These are phyloP conservation scores for Xestoiulus laeticollis DNA, from an alignment of 2,888 invertebrate species.

Conservation along the genomic window DNA sequence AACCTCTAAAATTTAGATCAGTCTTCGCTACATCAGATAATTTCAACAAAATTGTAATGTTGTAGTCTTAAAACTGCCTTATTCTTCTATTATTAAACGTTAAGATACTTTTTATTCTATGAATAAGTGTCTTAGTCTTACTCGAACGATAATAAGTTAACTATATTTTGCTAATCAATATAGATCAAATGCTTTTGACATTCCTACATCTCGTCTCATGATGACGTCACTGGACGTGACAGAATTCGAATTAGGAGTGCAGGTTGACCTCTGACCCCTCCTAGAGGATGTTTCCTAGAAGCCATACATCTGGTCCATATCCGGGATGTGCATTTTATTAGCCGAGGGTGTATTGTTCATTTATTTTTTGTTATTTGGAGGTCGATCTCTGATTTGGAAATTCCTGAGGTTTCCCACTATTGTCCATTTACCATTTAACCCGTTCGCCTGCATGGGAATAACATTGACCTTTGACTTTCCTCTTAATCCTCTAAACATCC, in stretches of 20 bases:
- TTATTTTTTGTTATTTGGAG: not conserved
- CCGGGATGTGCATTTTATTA: not conserved
- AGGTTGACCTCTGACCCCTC: not conserved
- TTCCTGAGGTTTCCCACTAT: not conserved
- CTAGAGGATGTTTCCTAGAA: not conserved
- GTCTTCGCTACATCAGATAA: too few species aligned
- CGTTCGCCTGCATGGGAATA: not conserved
- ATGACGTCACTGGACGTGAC: not conserved
- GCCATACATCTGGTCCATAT: not conserved
- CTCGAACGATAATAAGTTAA: too few species aligned
- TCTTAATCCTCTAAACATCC: not conserved
- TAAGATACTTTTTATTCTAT: too few species aligned
- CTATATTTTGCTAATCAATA: too few species aligned
- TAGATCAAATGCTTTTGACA: too few species aligned
- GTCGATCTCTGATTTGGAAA: not conserved
- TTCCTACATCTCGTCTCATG: too few species aligned
- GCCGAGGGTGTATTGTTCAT: not conserved
- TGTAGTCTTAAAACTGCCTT: too few species aligned
- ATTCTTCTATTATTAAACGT: too few species aligned
- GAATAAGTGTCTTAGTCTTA: too few species aligned
- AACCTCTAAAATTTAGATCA: too few species aligned
- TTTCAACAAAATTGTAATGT: too few species aligned
- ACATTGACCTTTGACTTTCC: not conserved
- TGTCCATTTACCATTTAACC: not conserved
- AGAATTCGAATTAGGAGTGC: too few species aligned